phyloP scores from a whole-genome alignment of 2,888 invertebrate genomes.

The Philereme transversata region DNA sequence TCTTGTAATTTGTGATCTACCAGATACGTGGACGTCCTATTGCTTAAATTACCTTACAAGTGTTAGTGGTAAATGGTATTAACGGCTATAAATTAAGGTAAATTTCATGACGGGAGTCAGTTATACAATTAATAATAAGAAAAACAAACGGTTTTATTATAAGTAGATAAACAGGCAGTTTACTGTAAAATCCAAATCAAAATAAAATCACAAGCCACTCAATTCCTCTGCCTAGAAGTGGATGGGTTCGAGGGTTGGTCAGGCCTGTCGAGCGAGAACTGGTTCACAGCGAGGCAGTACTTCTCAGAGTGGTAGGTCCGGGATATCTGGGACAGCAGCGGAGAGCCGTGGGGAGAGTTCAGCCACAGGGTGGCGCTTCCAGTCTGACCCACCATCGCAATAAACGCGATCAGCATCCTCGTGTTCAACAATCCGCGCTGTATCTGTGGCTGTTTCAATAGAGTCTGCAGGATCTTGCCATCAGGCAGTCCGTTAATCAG shows the following conservation, averaged over 20 bases:
- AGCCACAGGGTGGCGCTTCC: constrained; percentile 75
- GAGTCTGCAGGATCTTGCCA: constrained; percentile 64
- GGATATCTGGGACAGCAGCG: constrained; percentile 73
- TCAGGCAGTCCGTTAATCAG: constrained; percentile 72
- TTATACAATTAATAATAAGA: too few species aligned
- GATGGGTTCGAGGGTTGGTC: constrained; percentile 54
- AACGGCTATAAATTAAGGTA: too few species aligned
- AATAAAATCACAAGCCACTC: not conserved
- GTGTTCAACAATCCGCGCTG: constrained; percentile 74
- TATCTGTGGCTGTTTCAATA: constrained; percentile 74
- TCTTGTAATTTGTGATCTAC: too few species aligned
- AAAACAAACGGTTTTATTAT: too few species aligned
- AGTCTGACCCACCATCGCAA: constrained; percentile 75
- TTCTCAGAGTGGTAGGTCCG: constrained; percentile 79
- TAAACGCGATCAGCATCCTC: constrained; percentile 74
- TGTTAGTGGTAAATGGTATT: too few species aligned
- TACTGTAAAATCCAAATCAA: too few species aligned
- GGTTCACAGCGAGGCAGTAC: constrained; percentile 76
- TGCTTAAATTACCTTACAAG: too few species aligned
- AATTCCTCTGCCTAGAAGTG: constrained; percentile 63
- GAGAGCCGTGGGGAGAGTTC: constrained; percentile 76
- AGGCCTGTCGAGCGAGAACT: constrained; percentile 64
- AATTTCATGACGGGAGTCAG: too few species aligned
- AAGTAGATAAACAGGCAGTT: too few species aligned
- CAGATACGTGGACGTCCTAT: too few species aligned